These are phyloP conservation scores for Patiria miniata DNA, from an alignment of 35 echinoderm and acorn worm genomes.

Conservation along the genomic window DNA sequence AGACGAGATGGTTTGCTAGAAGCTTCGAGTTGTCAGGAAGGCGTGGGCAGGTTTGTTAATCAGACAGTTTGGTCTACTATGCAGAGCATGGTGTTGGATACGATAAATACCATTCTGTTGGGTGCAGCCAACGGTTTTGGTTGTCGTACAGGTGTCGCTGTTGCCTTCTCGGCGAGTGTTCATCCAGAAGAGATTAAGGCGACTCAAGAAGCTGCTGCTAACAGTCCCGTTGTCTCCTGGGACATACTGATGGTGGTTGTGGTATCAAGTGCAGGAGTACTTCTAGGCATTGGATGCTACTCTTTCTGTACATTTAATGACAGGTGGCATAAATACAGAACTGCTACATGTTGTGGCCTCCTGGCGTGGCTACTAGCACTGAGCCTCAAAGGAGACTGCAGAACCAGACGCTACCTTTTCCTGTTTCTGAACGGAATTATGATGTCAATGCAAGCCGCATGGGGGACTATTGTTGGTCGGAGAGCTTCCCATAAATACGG, in stretches of 20 bases:
- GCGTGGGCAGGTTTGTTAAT: too few species aligned
- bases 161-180: conserved; percentile 16
- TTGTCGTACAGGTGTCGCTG: not conserved
- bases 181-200: not conserved
- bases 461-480: not conserved
- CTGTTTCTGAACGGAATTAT: not conserved
- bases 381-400: not conserved
- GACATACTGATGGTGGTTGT: not conserved
- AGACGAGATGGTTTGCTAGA: not conserved
- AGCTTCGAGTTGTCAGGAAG: not conserved
- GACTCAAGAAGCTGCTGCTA: not conserved
- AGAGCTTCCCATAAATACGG: not conserved
- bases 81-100: not conserved
- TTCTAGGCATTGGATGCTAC: not conserved
- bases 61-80: not conserved
- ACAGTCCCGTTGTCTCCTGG: not conserved
- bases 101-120: not conserved
- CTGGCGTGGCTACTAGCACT: not conserved
- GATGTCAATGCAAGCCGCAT: not conserved
- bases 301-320: not conserved
- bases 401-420: not conserved
- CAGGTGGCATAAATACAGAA: not conserved
- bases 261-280: not conserved
- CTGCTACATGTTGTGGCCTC: not conserved
- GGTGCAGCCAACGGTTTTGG: not conserved